Base-by-base conservation (phyloP, 2,888 invertebrate species). In the Agapostemon virescens region DNA sequence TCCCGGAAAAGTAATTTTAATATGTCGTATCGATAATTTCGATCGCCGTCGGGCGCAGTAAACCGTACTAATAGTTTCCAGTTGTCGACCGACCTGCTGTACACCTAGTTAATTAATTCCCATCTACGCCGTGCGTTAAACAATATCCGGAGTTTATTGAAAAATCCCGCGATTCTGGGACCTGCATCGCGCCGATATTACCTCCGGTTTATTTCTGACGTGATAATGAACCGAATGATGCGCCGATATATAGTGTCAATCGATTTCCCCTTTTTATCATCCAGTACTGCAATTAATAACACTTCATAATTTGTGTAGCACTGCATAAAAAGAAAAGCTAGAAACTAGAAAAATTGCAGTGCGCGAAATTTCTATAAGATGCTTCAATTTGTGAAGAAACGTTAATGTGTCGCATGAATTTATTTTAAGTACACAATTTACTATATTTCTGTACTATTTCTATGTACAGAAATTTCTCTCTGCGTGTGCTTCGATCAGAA, bases 11-110 rank as follows among this genome's bases (percentile, higher is more conserved):
- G 71, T 80, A 81, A 80, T 69, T 75, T 81, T 80, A 74, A 81
- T 80, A 74, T 20, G 69, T 69, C 58, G 64, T 72, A 75, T 79
- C 71, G 80, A 69, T 69, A 64, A 79, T 80, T 81, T 80, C 72
- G 80, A 49, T 69, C 40, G 69, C 58, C 30, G 23, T 4, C 58
- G 2, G 52, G 40, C 13, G 38, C 70, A 64, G 68, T 72, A 75
- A 74, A 81, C 49, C 55, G 71, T 58, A 55, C 58, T 75, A 80
- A 80, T 80, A 64, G 69, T 75, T 75, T 75, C 26, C 71, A 72
- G 79, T 72, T 75, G 68, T 64, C 71, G 71, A 20, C 55, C 74
- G 55, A 17, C 30, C 68, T 49, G 52, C 61, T 26, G 49, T 45
- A 69, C 69, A 70, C 30, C 33, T 69, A 26, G 49, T 66, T 75